phyloP scores from a whole-genome alignment of 2,888 invertebrate genomes.

The Cremastinae sp. region DNA sequence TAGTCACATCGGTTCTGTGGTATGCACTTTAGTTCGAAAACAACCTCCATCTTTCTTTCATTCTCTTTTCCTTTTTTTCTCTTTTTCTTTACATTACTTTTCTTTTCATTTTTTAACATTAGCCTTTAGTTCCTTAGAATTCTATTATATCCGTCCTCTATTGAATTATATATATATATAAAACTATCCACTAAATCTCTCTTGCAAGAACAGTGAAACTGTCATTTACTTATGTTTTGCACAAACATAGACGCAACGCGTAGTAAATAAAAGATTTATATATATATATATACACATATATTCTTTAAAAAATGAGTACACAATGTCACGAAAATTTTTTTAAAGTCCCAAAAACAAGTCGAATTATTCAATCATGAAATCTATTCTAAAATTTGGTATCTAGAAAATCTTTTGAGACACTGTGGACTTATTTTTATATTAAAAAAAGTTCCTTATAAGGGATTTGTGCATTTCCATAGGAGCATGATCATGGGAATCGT shows the following conservation, averaged over 20 bases:
- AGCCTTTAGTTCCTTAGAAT: slow-evolving; percentile 61
- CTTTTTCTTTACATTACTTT: slow-evolving; percentile 57
- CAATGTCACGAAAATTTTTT: too few species aligned
- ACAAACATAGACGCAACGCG: slow-evolving; percentile 73
- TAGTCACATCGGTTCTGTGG: slow-evolving; percentile 63
- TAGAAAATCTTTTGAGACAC: too few species aligned
- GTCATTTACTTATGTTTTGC: slow-evolving; percentile 71
- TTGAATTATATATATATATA: slow-evolving; percentile 60
- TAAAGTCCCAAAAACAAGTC: too few species aligned
- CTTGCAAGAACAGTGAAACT: slow-evolving; percentile 68
- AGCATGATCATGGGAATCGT: too few species aligned
- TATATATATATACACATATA: slow-evolving; percentile 6
- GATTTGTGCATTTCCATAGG: too few species aligned
- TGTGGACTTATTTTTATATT: too few species aligned
- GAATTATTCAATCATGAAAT: too few species aligned
- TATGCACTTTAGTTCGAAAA: slow-evolving; percentile 73
- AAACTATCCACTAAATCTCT: slow-evolving; percentile 50
- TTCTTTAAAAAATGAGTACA: too few species aligned
- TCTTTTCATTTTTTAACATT: slow-evolving; percentile 38
- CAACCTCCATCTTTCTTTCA: slow-evolving; percentile 65
- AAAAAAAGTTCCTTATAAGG: too few species aligned
- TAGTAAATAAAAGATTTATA: slow-evolving; percentile 63
- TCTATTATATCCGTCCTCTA: slow-evolving; percentile 57
- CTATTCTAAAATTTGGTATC: too few species aligned
- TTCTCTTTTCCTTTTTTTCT: slow-evolving; percentile 60